These are phyloP conservation scores for Platycnemis pennipes DNA, from an alignment of 2,888 invertebrate species.

Conservation along the genomic window DNA sequence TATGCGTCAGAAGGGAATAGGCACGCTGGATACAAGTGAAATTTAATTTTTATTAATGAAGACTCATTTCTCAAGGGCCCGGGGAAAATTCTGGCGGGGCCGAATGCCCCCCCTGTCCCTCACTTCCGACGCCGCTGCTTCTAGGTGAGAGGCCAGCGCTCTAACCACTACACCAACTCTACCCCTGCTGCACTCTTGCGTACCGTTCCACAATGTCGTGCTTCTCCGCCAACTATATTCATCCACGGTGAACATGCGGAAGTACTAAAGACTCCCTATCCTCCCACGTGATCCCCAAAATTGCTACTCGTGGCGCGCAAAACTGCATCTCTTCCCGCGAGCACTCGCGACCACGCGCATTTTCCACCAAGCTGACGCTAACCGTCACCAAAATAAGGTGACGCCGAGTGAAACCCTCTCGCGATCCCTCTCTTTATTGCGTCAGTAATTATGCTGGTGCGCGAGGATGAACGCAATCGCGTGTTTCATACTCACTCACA, in stretches of 20 bases:
- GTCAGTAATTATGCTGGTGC: not conserved
- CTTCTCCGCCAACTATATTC: too few species aligned
- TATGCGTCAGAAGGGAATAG: too few species aligned
- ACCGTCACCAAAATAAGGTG: not conserved
- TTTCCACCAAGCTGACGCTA: not conserved
- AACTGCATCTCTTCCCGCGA: not conserved
- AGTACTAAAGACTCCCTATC: not conserved
- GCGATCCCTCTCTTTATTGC: not conserved
- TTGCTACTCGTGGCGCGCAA: not conserved
- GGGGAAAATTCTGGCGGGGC: too few species aligned
- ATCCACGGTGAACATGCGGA: not conserved
- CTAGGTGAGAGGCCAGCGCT: too few species aligned
- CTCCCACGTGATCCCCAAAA: not conserved
- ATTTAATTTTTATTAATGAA: too few species aligned
- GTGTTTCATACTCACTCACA: not conserved
- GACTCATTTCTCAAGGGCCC: too few species aligned
- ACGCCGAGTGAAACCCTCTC: not conserved
- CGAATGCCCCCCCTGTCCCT: too few species aligned
- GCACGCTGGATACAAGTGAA: too few species aligned
- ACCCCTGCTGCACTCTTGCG: too few species aligned
- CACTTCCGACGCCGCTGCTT: too few species aligned
- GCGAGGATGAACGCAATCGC: not conserved
- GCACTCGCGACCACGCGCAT: not conserved
- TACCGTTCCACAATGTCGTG: too few species aligned
- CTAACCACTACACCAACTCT: too few species aligned